These are phyloP conservation scores for Gymnocypris eckloni DNA, from an alignment of 2,797 vertebrate genomes.

Conservation along the genomic window DNA sequence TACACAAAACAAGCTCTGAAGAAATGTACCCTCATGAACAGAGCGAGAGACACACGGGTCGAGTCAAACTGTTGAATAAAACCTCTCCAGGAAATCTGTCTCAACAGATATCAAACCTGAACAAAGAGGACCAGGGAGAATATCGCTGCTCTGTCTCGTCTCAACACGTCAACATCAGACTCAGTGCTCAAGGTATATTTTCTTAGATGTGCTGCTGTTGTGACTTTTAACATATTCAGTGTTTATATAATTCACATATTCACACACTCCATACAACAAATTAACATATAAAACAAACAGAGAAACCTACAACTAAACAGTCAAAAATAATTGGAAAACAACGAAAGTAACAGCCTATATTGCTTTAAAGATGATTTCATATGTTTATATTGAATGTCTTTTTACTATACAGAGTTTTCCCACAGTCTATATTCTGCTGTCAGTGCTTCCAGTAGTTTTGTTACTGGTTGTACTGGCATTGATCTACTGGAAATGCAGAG, in stretches of 20 bases:
- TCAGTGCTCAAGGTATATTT: not conserved
- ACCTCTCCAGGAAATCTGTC: constrained; percentile 20
- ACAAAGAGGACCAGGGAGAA: not conserved
- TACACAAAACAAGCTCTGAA: not conserved
- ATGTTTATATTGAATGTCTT: not conserved
- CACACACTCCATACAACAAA: not conserved
- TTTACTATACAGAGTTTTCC: not conserved
- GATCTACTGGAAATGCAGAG: constrained; percentile 21
- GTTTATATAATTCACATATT: not conserved
- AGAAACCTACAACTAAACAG: too few relatives aligned
- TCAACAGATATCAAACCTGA: constrained; percentile 28
- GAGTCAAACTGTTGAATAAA: not conserved
- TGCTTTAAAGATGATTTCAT: not conserved
- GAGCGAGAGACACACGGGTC: not conserved
- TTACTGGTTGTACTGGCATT: not conserved
- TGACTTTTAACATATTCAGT: too few relatives aligned
- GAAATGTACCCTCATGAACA: not conserved
- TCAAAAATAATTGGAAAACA: not conserved
- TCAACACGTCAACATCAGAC: not conserved
- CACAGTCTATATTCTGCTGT: not conserved
- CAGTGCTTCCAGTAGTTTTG: not conserved
- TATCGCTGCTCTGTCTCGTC: constrained; percentile 10
- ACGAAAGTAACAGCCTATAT: not conserved
- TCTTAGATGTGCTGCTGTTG: not conserved
- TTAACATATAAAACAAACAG: not conserved